A percentile compares a stretch with the other conserved stretches of the same genome.
Conservation (phyloP, 2,797 vertebrate genomes). For the Falco concolor region DNA sequence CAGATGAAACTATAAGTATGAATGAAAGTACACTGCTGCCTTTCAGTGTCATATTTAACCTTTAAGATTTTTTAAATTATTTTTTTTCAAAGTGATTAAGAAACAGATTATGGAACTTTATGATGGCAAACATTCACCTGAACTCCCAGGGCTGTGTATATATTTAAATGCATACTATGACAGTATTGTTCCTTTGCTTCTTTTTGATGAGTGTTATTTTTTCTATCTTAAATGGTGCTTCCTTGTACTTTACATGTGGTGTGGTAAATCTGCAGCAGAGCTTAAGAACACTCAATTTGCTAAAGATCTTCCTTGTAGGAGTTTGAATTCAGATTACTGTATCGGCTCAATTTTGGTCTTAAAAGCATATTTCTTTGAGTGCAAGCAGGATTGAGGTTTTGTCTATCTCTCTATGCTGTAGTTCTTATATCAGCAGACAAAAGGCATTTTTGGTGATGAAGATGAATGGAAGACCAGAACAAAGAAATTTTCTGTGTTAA, state of each 20-base stretch:
- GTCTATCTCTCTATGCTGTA: background rate
- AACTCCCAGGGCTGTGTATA: background rate
- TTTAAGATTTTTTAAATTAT: background rate
- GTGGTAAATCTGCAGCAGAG: background rate
- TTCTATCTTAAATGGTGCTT: background rate
- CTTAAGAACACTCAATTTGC: background rate
- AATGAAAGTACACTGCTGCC: background rate
- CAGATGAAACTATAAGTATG: background rate
- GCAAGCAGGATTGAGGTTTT: background rate
- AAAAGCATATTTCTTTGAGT: background rate
- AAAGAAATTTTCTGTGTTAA: background rate
- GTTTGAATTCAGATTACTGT: background rate
- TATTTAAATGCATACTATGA: background rate
- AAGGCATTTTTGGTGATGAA: background rate
- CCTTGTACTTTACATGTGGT: background rate
- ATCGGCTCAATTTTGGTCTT: background rate
- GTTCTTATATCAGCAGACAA: background rate
- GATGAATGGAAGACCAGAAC: background rate
- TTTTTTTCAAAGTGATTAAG: background rate
- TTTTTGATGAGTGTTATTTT: background rate
- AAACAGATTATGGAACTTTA: background rate
- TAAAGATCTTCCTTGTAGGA: background rate
- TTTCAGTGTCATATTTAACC: background rate
- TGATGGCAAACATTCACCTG: background rate
- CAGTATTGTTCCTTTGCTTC: background rate